A percentile compares a stretch with the other conserved stretches of the same genome.
Evolutionary conservation across 2,113 vertebrate genomes (phyloP).

Genomic region (Anarhynchus alexandrinus): DNA sequence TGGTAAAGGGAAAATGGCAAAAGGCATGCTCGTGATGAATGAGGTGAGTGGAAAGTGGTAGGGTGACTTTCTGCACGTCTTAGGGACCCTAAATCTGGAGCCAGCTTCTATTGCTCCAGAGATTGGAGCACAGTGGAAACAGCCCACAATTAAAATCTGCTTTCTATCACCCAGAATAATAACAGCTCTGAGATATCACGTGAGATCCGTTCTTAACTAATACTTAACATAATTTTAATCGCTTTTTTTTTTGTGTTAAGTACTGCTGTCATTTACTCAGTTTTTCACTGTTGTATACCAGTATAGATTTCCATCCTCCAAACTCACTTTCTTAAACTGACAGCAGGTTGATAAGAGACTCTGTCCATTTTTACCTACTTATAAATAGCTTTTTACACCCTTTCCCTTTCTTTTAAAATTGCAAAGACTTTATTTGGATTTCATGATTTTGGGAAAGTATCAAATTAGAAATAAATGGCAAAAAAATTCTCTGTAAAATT

Average conservation of each 20-base stretch:
- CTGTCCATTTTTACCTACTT: not conserved
- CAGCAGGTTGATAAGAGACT: not conserved
- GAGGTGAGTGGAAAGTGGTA: not conserved
- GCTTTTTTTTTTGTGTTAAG: not conserved
- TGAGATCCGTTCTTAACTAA: not conserved
- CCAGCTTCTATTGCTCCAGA: not conserved
- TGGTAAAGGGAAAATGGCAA: not conserved
- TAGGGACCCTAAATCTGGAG: not conserved
- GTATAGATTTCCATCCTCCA: not conserved
- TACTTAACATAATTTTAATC: not conserved
- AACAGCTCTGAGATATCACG: not conserved
- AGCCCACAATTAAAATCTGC: not conserved
- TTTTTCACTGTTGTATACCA: not conserved
- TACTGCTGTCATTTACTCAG: not conserved
- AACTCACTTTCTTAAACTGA: not conserved
- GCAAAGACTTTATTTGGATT: not conserved
- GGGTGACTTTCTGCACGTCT: not conserved
- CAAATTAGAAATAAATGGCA: constrained; percentile 18
- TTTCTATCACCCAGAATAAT: not conserved
- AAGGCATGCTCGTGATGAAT: not conserved
- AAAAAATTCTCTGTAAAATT: constrained; percentile 11
- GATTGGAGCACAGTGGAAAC: not conserved
- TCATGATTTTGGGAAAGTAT: not conserved
- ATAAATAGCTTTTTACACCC: not conserved
- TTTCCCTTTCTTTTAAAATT: not conserved